phyloP scores from a whole-genome alignment of 2,113 vertebrate genomes.

The Macrotis lagotis region DNA sequence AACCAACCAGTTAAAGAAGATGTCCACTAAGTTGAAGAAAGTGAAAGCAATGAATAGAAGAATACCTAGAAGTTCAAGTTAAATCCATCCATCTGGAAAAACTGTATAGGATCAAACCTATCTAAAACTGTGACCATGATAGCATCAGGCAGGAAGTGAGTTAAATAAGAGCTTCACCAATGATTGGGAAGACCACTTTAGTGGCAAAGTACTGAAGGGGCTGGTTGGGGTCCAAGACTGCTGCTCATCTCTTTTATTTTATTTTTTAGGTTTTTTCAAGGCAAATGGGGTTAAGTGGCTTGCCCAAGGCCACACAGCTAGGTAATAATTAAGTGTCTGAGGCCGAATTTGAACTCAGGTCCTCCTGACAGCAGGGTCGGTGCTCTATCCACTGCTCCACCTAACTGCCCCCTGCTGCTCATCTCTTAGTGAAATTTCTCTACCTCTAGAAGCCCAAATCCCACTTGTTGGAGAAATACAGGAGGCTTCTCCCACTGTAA shows the following conservation, averaged over 20 bases:
- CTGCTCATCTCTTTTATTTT: conserved; percentile 95
- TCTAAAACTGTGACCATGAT: conserved; percentile 96
- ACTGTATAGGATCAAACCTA: no score
- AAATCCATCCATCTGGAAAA: conserved; percentile 96
- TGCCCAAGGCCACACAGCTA: no score
- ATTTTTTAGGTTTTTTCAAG: no score
- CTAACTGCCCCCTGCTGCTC: no score
- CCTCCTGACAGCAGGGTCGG: no score
- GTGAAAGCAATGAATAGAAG: conserved; percentile 92
- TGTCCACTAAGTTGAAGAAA: conserved; percentile 92
- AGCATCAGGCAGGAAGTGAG: conserved; percentile 97
- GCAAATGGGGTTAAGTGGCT: no score
- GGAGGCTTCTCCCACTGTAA: no score
- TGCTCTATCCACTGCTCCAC: no score
- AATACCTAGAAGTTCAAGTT: conserved; percentile 97
- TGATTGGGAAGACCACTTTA: conserved; percentile 95
- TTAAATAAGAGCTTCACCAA: conserved; percentile 98
- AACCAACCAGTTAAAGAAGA: conserved; percentile 86
- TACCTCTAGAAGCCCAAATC: conserved; percentile 86
- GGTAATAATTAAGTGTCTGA: no score
- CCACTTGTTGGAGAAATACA: no score
- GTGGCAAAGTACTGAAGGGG: conserved; percentile 96
- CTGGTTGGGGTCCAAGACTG: conserved; percentile 93
- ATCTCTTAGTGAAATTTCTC: conserved; percentile 93
- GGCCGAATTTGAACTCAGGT: no score